A percentile compares a stretch with the other conserved stretches of the same genome.
Evolutionary conservation across 2,888 invertebrate genomes (phyloP).

Genomic region (Torymus auratus): DNA sequence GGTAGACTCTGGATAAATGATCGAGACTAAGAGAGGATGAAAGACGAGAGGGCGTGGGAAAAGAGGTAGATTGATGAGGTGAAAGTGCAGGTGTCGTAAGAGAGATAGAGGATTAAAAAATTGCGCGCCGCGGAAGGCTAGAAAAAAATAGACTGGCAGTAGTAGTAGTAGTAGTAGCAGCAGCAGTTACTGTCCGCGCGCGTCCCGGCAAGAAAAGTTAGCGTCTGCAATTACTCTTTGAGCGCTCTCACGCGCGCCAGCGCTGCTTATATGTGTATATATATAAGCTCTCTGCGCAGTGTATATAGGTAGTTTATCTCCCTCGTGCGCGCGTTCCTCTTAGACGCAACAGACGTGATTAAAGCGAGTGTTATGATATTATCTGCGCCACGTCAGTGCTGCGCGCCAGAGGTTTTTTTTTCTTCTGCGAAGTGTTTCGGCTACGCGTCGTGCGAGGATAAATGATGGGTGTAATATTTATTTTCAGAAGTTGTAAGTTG

Average conservation of each 20-base stretch:
- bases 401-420: background rate
- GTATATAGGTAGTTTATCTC: background rate
- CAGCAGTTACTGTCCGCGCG: background rate
- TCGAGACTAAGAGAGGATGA: constrained; percentile 59
- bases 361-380: constrained; percentile 31
- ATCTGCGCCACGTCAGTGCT: background rate
- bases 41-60: constrained; percentile 30
- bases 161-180: no score
- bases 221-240: constrained; percentile 63
- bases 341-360: constrained; percentile 9
- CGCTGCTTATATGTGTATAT: constrained; percentile 1
- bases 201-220: constrained; percentile 58
- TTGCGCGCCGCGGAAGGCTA: constrained; percentile 59
- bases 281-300: background rate
- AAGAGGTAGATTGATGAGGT: constrained; percentile 68
- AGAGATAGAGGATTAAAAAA: constrained; percentile 64
- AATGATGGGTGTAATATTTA: no score
- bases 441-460: no score
- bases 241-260: constrained; percentile 19
- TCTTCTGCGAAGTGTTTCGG: no score
- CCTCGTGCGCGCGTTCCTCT: background rate
- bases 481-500: no score
- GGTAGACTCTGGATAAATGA: constrained; percentile 62
- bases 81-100: constrained; percentile 62
- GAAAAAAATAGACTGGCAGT: constrained; percentile 32